phyloP scores from a whole-genome alignment of 2,797 vertebrate species.

The Enteromius viviparus region DNA sequence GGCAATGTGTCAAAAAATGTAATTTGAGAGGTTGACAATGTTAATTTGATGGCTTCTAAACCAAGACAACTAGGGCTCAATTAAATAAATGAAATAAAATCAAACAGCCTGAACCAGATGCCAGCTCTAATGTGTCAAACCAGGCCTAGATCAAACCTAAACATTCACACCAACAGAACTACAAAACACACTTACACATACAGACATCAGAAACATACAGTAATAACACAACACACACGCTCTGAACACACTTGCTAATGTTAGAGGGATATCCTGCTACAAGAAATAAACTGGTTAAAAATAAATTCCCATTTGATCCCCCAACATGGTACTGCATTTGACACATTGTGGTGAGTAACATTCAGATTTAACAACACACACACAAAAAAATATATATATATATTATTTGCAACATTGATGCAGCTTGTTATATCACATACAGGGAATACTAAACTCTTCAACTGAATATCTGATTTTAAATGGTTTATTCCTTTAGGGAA shows the following conservation, averaged over 20 bases:
- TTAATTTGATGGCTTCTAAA: constrained; percentile 9
- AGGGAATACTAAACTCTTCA: neutral
- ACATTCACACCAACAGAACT: constrained; percentile 21
- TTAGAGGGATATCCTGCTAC: neutral
- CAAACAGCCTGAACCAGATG: constrained; percentile 11
- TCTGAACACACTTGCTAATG: constrained; percentile 21
- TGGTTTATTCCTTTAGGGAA: constrained; percentile 21
- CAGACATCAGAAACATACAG: constrained; percentile 43
- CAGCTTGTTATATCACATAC: neutral
- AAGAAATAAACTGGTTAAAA: constrained; percentile 30
- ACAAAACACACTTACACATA: constrained; percentile 33
- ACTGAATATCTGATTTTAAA: constrained; percentile 3
- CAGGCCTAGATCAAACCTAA: no score
- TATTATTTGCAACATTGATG: neutral
- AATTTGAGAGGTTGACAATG: neutral
- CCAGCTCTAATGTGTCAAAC: constrained; percentile 11
- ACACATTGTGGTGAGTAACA: neutral
- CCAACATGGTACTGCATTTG: neutral
- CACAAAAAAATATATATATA: neutral
- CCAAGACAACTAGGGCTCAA: constrained; percentile 3
- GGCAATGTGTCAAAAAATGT: neutral
- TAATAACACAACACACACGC: constrained; percentile 11
- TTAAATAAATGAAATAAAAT: constrained; percentile 29
- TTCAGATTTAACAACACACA: constrained; percentile 19
- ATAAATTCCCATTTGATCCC: neutral